These are phyloP conservation scores for Gymnocypris eckloni DNA, from an alignment of 2,797 vertebrate genomes.

Conservation along the genomic window DNA sequence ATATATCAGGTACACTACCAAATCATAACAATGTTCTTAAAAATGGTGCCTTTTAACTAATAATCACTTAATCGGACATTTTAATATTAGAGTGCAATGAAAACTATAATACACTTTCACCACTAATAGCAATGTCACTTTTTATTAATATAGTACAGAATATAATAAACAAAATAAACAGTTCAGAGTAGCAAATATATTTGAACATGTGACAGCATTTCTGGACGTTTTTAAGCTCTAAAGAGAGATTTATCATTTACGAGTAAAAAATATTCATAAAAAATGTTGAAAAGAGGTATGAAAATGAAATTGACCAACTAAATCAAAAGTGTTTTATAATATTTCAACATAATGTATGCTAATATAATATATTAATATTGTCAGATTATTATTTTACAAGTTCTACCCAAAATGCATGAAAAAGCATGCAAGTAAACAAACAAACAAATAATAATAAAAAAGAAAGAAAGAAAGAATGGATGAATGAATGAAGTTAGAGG, in stretches of 20 bases:
- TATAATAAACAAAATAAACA: not conserved
- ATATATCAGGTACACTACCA: slow-evolving; percentile 97
- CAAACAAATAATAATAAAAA: not conserved
- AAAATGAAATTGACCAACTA: not conserved
- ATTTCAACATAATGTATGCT: not conserved
- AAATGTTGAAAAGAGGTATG: not conserved
- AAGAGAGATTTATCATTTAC: not conserved
- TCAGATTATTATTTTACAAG: not conserved
- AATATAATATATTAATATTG: not conserved
- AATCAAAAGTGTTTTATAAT: not conserved
- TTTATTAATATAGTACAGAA: not conserved
- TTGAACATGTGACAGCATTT: not conserved
- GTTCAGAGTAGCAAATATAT: not conserved
- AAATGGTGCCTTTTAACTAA: slow-evolving; percentile 42
- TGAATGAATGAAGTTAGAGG: not conserved
- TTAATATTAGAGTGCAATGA: not conserved
- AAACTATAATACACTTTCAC: not conserved
- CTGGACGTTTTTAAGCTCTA: not conserved
- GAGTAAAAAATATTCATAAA: no score
- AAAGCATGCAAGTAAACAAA: not conserved
- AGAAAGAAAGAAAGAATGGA: not conserved
- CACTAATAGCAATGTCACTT: not conserved
- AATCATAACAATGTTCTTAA: slow-evolving; percentile 62
- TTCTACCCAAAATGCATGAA: not conserved
- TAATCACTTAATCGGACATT: not conserved